These are phyloP conservation scores for Rhabdophis nuchalis DNA, from an alignment of 2,797 vertebrate genomes.

Conservation along the genomic window DNA sequence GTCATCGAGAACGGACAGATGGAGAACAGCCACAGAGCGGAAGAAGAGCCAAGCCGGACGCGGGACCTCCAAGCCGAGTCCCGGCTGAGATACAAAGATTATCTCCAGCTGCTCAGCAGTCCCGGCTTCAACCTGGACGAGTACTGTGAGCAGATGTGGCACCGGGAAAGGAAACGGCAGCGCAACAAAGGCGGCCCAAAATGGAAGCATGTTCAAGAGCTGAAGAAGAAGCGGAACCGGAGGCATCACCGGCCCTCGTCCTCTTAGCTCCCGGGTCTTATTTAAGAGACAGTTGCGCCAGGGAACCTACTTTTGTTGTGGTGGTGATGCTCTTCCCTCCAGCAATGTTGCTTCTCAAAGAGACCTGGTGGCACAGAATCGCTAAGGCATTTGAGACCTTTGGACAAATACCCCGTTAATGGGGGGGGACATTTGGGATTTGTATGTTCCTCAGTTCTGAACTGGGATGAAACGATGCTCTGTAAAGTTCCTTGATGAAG, in stretches of 20 bases:
- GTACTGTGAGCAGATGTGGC: slow-evolving; percentile 95
- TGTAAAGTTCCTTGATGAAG: not conserved
- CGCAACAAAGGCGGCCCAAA: slow-evolving; percentile 79
- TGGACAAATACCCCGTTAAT: slow-evolving; percentile 26
- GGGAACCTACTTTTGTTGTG: slow-evolving; percentile 41
- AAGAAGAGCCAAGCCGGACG: slow-evolving; percentile 68
- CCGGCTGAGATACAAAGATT: slow-evolving; percentile 91
- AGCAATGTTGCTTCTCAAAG: slow-evolving; percentile 52
- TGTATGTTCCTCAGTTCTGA: slow-evolving; percentile 9
- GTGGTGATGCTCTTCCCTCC: slow-evolving; percentile 50
- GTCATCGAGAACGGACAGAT: slow-evolving; percentile 84
- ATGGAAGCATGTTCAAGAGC: slow-evolving; percentile 95
- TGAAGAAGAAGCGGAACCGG: slow-evolving; percentile 91
- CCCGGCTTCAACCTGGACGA: slow-evolving; percentile 87
- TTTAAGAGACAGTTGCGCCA: slow-evolving; percentile 61
- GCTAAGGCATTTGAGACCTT: slow-evolving; percentile 39
- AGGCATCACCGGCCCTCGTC: slow-evolving; percentile 75
- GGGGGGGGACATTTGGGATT: slow-evolving; percentile 29
- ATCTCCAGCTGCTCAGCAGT: slow-evolving; percentile 86
- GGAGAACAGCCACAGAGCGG: slow-evolving; percentile 75
- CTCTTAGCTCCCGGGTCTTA: slow-evolving; percentile 63
- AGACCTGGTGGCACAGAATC: slow-evolving; percentile 44
- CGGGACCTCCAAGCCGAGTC: slow-evolving; percentile 79
- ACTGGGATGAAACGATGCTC: slow-evolving; percentile 9
- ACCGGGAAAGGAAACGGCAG: slow-evolving; percentile 82